Evolutionary conservation across 2,797 vertebrate species (phyloP), one percentile per base, ranked within the genome.

Genomic region (Amniataba percoides): DNA sequence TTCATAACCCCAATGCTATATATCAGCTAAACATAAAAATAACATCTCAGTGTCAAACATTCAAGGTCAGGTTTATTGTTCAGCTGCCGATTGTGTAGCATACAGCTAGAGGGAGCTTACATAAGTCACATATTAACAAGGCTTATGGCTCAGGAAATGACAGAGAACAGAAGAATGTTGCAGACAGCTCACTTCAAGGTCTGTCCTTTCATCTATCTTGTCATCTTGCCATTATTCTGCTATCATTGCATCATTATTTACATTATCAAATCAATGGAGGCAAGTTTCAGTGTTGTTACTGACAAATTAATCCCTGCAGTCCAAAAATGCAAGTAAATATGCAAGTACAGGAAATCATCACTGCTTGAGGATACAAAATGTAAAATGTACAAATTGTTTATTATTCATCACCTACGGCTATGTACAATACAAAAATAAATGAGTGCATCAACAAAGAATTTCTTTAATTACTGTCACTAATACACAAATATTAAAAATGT

Each of bases 321-420:
- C 9, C 0, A 19, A 45, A 25, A 21, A 23, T 40, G 0, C 18
- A 45, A 57, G 6, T 11, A 34, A 49, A 15, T 2, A 46, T 45
- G 1, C 9, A 42, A 63, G 4, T 40, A 18, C 23, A 61, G 48
- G 0, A 57, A 52, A 45, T 5, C n/a, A 40, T 19, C 51, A 13
- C 1, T 0, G 12, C n/a, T 40, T 1, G 39, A 27, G n/a, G 4
- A 36, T 36, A 36, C 34, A 25, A 60, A 52, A 3, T 11, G 46
- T 45, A 7, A 67, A 69, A 59, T 34, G 10, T 67, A 81, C 16
- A 70, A 69, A 48, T 40, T 0, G 9, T 86, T 80, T 83, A 86
- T 84, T 84, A 58, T 61, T 5, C 0, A 27, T 40, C 40, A 51
- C 11, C 16, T 45, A 71, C 69, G 23, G 12, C 25, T 61, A 53